phyloP scores from a whole-genome alignment of 2,888 invertebrate species.

The Petrolisthes manimaculis region DNA sequence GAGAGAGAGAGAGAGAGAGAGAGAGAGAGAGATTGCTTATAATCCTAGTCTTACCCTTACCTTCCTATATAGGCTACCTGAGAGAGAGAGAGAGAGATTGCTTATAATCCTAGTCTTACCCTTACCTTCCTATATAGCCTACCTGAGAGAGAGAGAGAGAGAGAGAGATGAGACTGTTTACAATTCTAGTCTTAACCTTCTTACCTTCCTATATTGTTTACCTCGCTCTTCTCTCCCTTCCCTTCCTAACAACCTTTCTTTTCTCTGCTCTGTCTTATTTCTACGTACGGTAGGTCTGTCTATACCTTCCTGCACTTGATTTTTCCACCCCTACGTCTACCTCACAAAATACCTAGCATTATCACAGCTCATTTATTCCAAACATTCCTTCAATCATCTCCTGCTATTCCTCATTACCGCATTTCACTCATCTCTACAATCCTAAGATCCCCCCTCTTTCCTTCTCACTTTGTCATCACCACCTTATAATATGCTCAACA shows the following conservation, averaged over 20 bases:
- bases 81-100: not conserved
- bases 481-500: not conserved
- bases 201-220: not conserved
- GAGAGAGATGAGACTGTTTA: not conserved
- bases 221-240: not conserved
- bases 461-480: no score
- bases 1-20: not conserved
- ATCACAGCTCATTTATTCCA: no score
- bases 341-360: no score
- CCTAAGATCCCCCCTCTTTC: no score
- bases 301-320: no score
- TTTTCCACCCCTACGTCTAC: no score
- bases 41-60: no score
- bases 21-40: not conserved
- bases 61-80: not conserved
- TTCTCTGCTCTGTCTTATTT: not conserved
- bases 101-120: no score
- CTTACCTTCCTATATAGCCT: not conserved
- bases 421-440: no score
- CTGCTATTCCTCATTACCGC: no score
- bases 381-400: no score
- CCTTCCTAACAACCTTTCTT: not conserved
- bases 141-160: not conserved
- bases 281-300: not conserved
- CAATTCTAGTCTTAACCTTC: not conserved